Evolutionary conservation across 2,113 vertebrate genomes (phyloP).

Genomic region (Proterorhinus semilunaris): DNA sequence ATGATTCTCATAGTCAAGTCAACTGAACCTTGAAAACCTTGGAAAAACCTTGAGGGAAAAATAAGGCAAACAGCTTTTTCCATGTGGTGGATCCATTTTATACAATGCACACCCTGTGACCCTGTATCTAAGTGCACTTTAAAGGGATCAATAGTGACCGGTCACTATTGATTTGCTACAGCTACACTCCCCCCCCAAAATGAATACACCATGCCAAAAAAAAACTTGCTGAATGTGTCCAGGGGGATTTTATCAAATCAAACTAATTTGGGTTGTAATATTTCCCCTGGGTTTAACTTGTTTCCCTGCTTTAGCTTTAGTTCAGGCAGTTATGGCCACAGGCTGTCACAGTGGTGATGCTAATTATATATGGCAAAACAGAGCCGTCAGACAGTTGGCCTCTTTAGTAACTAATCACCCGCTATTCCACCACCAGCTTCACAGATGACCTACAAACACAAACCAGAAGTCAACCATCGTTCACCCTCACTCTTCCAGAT

Average conservation of each 20-base stretch:
- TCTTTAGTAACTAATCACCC: slow-evolving; percentile 67
- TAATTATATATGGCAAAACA: slow-evolving; percentile 69
- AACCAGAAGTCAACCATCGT: slow-evolving; percentile 48
- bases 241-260: slow-evolving; percentile 37
- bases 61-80: neutral
- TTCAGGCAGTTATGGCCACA: slow-evolving; percentile 19
- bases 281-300: slow-evolving; percentile 24
- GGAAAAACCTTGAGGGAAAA: neutral
- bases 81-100: neutral
- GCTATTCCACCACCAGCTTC: slow-evolving; percentile 47
- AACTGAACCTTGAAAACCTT: too few relatives aligned
- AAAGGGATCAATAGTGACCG: neutral
- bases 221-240: slow-evolving; percentile 15
- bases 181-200: neutral
- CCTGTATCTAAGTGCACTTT: neutral
- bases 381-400: slow-evolving; percentile 63
- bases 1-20: too few relatives aligned
- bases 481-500: slow-evolving; percentile 16
- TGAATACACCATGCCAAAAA: neutral
- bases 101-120: neutral
- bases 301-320: slow-evolving; percentile 30
- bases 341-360: slow-evolving; percentile 48
- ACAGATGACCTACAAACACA: slow-evolving; percentile 68
- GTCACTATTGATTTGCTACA: neutral
- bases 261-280: slow-evolving; percentile 38